phyloP scores from a whole-genome alignment of 2,113 vertebrate species.

The Pseudopipra pipra region DNA sequence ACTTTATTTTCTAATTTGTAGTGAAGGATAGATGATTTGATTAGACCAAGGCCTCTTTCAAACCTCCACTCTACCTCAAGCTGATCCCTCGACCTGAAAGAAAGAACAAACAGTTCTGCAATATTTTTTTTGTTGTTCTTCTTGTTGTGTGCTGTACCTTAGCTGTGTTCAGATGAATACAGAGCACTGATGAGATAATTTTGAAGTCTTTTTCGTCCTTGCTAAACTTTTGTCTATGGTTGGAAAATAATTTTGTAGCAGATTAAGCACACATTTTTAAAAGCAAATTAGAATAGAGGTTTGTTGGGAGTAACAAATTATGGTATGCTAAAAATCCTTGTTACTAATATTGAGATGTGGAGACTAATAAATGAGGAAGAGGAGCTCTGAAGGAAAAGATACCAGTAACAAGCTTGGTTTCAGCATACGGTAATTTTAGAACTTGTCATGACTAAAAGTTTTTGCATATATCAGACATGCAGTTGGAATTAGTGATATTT shows the following conservation, averaged over 20 bases:
- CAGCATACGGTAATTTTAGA: neutral
- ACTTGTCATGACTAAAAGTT: neutral
- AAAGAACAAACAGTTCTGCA: conserved; percentile 56
- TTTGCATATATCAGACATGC: neutral
- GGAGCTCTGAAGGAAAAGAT: neutral
- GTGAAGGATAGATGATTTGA: conserved; percentile 59
- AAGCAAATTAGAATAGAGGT: neutral
- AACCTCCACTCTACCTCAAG: conserved; percentile 25
- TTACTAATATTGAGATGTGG: neutral
- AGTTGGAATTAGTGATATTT: neutral
- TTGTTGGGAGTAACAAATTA: neutral
- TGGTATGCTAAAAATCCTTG: neutral
- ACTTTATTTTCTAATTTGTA: conserved; percentile 51
- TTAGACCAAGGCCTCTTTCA: conserved; percentile 50
- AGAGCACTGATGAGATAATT: neutral
- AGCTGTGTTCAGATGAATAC: neutral
- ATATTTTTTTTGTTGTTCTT: neutral
- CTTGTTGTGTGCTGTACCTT: neutral
- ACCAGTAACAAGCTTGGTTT: neutral
- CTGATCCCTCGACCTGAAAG: conserved; percentile 39
- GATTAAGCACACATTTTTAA: neutral
- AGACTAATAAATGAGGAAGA: neutral
- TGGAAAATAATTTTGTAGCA: neutral
- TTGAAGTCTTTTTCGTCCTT: neutral
- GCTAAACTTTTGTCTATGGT: neutral